Base-by-base conservation (phyloP, 37 sponge, comb jelly and placozoan species). In the Theonella swinhoei region DNA sequence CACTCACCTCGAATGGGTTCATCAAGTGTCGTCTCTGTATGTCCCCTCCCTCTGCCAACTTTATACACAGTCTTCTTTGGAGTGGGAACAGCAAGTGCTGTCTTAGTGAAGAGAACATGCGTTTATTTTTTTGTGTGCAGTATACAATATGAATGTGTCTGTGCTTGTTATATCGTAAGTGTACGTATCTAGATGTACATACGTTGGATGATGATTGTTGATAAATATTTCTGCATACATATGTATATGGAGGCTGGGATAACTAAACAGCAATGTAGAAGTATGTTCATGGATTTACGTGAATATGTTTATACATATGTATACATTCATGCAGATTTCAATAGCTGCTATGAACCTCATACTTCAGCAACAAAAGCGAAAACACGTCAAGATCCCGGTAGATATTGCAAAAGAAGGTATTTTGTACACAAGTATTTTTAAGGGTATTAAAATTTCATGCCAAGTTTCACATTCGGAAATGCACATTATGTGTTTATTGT, bases 311-410 rank as follows among this genome's bases (percentile, higher is more conserved):
- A n/a, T n/a, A n/a, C n/a, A n/a, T n/a, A n/a, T 80, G 32, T 39
- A 20, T 62, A 7, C 62, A 8, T 72, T 28, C n/a, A 22, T 54
- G 31, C 67, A 78, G 87, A 72, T 87, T 61, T 72, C 87, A 14
- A 28, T 80, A 3, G 23, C 14, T 39, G 73, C 75, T 2, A 72
- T 84, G 77, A 76, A 25, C 19, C 73, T 82, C 30, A 33, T 88
- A 14, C 69, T 88, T 28, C 83, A 77, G 14, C 89, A 83, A 62
- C 83, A 77, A 43, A 88, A 88, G 65, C 42, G 83, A 37, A 43
- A 54, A 9, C 34, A 38, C 31, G 60, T 24, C 0, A 88, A 70
- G 42, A 54, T 83, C 5, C 78, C 89, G 39, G 77, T 88, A 41
- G 83, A 88, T 58, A 30, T 88, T 7, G 42, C 40, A 3, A 68